Evolutionary conservation across 2,888 invertebrate species (phyloP).

Genomic region (Ophion ventricosus): DNA sequence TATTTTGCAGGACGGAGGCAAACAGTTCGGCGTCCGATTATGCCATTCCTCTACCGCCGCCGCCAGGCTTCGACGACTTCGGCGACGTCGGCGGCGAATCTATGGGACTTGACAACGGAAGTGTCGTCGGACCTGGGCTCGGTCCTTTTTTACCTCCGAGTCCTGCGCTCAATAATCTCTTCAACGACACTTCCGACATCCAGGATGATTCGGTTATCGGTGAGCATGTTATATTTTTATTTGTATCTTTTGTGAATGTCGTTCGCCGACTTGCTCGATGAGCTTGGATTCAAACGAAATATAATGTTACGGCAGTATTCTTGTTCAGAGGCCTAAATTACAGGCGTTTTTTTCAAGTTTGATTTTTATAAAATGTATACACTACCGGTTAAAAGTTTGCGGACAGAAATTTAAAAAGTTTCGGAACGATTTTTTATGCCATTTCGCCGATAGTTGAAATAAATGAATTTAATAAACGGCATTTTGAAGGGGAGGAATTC

Average conservation of each 20-base stretch:
- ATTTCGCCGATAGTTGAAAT: too few relatives aligned
- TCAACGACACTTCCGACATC: constrained; percentile 79
- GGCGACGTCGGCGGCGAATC: constrained; percentile 77
- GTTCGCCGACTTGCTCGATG: not conserved
- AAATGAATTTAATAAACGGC: too few relatives aligned
- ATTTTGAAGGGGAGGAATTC: too few relatives aligned
- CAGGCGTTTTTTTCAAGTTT: too few relatives aligned
- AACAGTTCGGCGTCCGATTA: constrained; percentile 79
- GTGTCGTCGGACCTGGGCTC: constrained; percentile 74
- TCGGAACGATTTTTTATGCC: too few relatives aligned
- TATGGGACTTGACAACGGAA: constrained; percentile 71
- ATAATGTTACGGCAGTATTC: too few relatives aligned
- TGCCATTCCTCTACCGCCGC: constrained; percentile 78
- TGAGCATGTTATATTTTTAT: constrained; percentile 59
- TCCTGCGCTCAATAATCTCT: constrained; percentile 79
- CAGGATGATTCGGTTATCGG: constrained; percentile 81
- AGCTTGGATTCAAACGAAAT: too few relatives aligned
- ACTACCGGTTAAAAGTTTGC: too few relatives aligned
- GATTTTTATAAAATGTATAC: too few relatives aligned
- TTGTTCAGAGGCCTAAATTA: too few relatives aligned
- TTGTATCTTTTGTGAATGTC: too few relatives aligned
- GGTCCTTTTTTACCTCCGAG: constrained; percentile 81
- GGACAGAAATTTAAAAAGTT: too few relatives aligned
- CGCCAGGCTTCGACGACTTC: constrained; percentile 78
- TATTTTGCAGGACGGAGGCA: constrained; percentile 77